Evolutionary conservation across 2,113 vertebrate species (phyloP).

Genomic region (Agapornis roseicollis): DNA sequence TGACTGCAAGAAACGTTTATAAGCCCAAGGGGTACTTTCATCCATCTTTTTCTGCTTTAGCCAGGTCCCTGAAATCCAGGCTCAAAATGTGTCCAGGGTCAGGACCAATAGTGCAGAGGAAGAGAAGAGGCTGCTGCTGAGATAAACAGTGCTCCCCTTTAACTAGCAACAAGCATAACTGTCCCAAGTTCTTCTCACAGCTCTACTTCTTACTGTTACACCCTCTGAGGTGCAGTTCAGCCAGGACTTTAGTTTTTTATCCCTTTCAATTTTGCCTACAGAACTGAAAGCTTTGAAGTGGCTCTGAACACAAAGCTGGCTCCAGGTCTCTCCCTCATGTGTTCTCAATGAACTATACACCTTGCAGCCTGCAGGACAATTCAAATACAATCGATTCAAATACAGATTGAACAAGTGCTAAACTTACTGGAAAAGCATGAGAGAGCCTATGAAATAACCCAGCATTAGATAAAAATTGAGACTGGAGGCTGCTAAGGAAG

Average conservation of each 20-base stretch:
- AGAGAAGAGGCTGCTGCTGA: background rate
- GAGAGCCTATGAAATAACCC: background rate
- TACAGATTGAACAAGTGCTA: background rate
- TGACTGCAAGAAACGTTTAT: background rate
- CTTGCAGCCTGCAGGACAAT: slow-evolving; percentile 22
- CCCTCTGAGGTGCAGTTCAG: background rate
- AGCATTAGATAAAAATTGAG: background rate
- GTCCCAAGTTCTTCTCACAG: background rate
- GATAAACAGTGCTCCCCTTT: background rate
- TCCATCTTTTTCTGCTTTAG: background rate
- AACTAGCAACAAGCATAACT: background rate
- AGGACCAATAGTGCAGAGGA: background rate
- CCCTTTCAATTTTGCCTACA: slow-evolving; percentile 8
- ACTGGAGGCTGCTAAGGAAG: background rate
- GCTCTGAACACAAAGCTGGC: background rate
- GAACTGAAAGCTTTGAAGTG: background rate
- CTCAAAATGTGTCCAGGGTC: background rate
- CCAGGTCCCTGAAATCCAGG: background rate
- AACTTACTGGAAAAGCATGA: background rate
- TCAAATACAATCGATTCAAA: background rate
- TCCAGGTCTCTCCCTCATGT: background rate
- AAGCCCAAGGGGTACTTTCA: background rate
- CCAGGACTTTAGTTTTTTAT: background rate
- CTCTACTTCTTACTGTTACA: background rate
- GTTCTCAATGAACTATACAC: background rate